These are phyloP conservation scores for Archilochus colubris DNA, from an alignment of 2,113 vertebrate genomes.

Conservation along the genomic window DNA sequence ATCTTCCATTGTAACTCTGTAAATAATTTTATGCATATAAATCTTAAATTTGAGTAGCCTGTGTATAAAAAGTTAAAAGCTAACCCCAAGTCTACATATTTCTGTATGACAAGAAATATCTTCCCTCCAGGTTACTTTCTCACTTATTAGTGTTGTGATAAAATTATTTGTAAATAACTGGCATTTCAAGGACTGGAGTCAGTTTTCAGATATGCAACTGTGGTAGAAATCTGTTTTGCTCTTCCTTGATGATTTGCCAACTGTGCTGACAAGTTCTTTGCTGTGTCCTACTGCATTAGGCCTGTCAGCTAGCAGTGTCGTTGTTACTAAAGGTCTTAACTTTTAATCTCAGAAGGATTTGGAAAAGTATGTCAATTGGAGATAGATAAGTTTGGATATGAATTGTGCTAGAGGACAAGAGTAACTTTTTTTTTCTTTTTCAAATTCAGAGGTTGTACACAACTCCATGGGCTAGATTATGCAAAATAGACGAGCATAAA, in stretches of 20 bases:
- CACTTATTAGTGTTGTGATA: conserved; percentile 5
- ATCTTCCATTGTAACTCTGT: background rate
- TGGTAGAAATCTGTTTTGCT: conserved; percentile 32
- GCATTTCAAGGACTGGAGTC: conserved; percentile 32
- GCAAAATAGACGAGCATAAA: background rate
- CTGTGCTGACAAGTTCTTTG: conserved; percentile 44
- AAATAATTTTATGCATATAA: background rate
- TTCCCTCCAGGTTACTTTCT: background rate
- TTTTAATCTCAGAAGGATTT: conserved; percentile 51
- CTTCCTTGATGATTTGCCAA: conserved; percentile 58
- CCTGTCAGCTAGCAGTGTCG: conserved; percentile 25
- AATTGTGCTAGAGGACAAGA: background rate
- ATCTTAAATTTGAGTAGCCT: background rate
- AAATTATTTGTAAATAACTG: background rate
- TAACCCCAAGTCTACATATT: background rate
- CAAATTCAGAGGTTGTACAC: background rate
- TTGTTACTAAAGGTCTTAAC: conserved; percentile 38
- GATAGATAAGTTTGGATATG: background rate
- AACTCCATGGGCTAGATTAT: background rate
- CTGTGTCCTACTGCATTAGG: conserved; percentile 40
- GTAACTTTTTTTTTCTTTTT: background rate
- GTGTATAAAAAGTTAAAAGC: background rate
- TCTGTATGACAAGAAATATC: background rate
- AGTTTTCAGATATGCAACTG: conserved; percentile 1
- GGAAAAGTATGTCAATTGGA: background rate